These are phyloP conservation scores for Empidonax alnorum DNA, from an alignment of 2,113 vertebrate species.

Conservation along the genomic window DNA sequence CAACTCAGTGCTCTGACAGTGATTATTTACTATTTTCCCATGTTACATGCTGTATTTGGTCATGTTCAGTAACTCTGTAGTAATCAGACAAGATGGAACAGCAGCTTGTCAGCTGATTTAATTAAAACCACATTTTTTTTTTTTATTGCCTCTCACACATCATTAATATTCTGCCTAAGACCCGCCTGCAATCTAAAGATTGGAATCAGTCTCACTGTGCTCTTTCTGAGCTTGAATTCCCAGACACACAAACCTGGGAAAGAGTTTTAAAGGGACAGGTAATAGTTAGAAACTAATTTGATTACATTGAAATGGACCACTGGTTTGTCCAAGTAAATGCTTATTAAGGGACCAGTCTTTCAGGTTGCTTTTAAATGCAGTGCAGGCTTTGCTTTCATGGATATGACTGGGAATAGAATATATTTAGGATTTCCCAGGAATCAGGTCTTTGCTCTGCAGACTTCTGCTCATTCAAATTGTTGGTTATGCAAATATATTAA, in stretches of 20 bases:
- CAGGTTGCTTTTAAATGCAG: conserved; percentile 46
- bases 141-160: conserved; percentile 63
- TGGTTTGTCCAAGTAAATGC: conserved; percentile 50
- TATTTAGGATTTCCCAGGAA: conserved; percentile 61
- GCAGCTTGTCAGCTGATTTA: conserved; percentile 59
- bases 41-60: conserved; percentile 39
- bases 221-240: conserved; percentile 66
- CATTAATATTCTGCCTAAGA: conserved; percentile 63
- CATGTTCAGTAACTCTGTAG: conserved; percentile 48
- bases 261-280: conserved; percentile 66
- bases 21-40: conserved; percentile 35
- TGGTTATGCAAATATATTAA: conserved; percentile 54
- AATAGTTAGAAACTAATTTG: conserved; percentile 56
- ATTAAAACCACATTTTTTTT: conserved; percentile 59
- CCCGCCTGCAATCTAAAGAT: conserved; percentile 55
- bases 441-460: conserved; percentile 30
- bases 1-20: background rate
- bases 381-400: conserved; percentile 10
- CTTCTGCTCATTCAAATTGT: conserved; percentile 34
- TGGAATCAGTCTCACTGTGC: conserved; percentile 60
- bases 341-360: conserved; percentile 57
- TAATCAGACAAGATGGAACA: conserved; percentile 57
- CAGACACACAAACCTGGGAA: conserved; percentile 61
- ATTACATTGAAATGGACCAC: conserved; percentile 52
- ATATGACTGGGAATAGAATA: conserved; percentile 50